phyloP scores from a whole-genome alignment of 2,888 invertebrate species.

The Eucera pruinosa region DNA sequence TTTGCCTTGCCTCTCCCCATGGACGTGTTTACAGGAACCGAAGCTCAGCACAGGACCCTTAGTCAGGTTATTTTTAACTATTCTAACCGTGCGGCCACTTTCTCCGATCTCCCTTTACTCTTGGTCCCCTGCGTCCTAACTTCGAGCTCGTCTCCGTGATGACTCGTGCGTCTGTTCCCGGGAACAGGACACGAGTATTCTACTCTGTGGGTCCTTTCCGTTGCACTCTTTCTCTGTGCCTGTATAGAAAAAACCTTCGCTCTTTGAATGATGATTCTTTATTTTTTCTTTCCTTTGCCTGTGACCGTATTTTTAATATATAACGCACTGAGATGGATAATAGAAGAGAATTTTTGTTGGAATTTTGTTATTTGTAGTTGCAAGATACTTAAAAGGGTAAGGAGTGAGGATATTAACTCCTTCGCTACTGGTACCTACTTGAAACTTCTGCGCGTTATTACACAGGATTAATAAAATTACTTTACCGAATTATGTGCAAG shows the following conservation, averaged over 20 bases:
- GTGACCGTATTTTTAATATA: not conserved
- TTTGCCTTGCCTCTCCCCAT: slow-evolving; percentile 64
- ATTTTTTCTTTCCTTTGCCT: slow-evolving; percentile 1
- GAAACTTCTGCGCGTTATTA: too few species aligned
- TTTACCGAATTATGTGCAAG: too few species aligned
- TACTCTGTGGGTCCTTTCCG: slow-evolving; percentile 22
- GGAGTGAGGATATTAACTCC: too few species aligned
- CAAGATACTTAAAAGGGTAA: too few species aligned
- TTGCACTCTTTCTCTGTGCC: not conserved
- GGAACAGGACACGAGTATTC: slow-evolving; percentile 40
- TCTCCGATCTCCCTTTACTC: slow-evolving; percentile 60
- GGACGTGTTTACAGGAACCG: slow-evolving; percentile 73
- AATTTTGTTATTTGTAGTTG: too few species aligned
- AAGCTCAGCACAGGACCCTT: slow-evolving; percentile 68
- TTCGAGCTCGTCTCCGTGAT: slow-evolving; percentile 9
- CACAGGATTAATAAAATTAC: too few species aligned
- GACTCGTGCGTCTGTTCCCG: slow-evolving; percentile 8
- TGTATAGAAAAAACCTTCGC: not conserved
- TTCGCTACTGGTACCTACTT: too few species aligned
- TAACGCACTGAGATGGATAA: not conserved
- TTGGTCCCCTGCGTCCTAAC: slow-evolving; percentile 24
- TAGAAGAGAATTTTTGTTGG: too few species aligned
- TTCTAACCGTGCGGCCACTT: slow-evolving; percentile 64
- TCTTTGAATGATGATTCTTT: slow-evolving; percentile 4
- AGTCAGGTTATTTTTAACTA: slow-evolving; percentile 74